These are phyloP conservation scores for Timema podura DNA, from an alignment of 2,888 invertebrate species.

Conservation along the genomic window DNA sequence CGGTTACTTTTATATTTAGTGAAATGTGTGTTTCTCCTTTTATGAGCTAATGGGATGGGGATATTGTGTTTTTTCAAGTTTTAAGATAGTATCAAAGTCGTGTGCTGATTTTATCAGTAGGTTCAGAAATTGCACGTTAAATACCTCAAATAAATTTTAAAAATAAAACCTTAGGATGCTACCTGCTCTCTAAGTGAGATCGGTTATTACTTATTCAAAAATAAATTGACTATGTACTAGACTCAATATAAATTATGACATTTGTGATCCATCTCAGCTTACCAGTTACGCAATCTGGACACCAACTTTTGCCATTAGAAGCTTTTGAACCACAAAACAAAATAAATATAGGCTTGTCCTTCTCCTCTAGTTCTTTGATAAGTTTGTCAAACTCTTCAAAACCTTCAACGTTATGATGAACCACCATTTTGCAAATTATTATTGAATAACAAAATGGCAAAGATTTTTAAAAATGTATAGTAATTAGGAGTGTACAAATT, in stretches of 20 bases:
- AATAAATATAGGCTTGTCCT: constrained; percentile 49
- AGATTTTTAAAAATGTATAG: not conserved
- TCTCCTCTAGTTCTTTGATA: constrained; percentile 49
- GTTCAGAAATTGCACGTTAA: no score
- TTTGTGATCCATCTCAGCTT: constrained; percentile 37
- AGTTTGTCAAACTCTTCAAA: constrained; percentile 60
- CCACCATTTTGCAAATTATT: constrained; percentile 45
- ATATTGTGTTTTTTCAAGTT: no score
- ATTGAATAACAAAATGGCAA: no score
- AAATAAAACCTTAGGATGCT: no score
- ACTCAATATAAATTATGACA: not conserved
- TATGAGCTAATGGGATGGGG: no score
- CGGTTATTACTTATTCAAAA: no score
- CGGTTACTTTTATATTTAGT: no score
- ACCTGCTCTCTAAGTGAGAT: no score
- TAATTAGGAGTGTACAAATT: not conserved
- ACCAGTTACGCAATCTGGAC: constrained; percentile 83
- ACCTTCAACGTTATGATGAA: constrained; percentile 51
- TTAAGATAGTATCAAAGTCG: no score
- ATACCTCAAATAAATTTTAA: no score
- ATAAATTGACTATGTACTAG: not conserved
- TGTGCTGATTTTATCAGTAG: no score
- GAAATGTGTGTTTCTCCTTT: no score
- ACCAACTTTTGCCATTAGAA: constrained; percentile 75
- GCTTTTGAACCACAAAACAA: constrained; percentile 64